phyloP scores from a whole-genome alignment of 2,888 invertebrate species.

The Anarsia innoxiella region DNA sequence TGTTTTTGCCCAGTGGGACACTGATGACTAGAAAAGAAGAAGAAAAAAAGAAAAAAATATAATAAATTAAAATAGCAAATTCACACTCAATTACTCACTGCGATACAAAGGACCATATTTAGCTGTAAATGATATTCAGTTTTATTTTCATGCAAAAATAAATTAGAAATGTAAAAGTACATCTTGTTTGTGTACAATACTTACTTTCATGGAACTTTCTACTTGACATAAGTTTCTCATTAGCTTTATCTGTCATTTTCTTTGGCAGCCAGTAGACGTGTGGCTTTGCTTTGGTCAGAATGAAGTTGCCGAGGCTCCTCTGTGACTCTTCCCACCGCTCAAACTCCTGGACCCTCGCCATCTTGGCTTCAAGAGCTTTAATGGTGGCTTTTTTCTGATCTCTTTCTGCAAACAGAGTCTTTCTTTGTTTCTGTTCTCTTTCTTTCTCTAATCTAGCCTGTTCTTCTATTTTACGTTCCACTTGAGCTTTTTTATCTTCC shows the following conservation, averaged over 20 bases:
- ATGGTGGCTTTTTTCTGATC: constrained; percentile 93
- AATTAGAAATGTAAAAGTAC: too few relatives aligned
- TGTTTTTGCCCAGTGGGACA: too few relatives aligned
- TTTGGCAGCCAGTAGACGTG: constrained; percentile 92
- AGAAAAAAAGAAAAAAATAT: too few relatives aligned
- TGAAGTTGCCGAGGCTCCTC: constrained; percentile 84
- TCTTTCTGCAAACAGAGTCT: constrained; percentile 88
- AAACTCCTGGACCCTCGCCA: constrained; percentile 90
- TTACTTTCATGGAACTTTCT: constrained; percentile 79
- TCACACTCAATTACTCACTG: constrained; percentile 62
- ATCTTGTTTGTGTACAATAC: too few relatives aligned
- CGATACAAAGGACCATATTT: constrained; percentile 47
- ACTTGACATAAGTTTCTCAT: constrained; percentile 78
- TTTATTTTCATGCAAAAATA: background rate
- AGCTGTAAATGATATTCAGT: constrained; percentile 37
- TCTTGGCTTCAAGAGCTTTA: constrained; percentile 90
- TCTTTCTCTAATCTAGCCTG: constrained; percentile 91
- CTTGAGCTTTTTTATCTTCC: constrained; percentile 78
- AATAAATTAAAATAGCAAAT: too few relatives aligned
- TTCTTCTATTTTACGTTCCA: constrained; percentile 95
- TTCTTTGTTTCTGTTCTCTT: constrained; percentile 85
- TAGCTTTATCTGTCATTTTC: constrained; percentile 80
- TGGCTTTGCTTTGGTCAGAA: constrained; percentile 91
- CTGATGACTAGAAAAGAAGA: too few relatives aligned
- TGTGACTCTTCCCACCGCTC: constrained; percentile 88